phyloP scores from a whole-genome alignment of 1,140 invertebrate genomes.

The Neodiprion fabricii region DNA sequence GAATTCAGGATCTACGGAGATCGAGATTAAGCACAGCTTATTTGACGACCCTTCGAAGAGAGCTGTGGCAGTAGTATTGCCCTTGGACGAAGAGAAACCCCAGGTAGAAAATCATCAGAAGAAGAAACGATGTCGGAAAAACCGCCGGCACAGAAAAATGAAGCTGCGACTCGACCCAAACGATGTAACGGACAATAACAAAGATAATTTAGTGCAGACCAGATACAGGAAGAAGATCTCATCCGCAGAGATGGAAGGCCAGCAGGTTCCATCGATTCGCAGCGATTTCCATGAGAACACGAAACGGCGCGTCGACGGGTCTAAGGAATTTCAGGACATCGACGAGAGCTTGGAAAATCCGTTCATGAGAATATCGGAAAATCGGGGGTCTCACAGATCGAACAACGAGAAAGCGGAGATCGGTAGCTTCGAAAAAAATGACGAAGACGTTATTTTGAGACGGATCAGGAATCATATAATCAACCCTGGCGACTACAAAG shows the following conservation, averaged over 20 bases:
- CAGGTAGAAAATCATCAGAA: constrained; percentile 19
- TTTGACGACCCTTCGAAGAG: constrained; percentile 23
- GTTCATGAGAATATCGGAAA: constrained; percentile 20
- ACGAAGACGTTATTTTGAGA: background rate
- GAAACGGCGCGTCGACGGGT: background rate
- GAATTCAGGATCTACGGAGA: background rate
- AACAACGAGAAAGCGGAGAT: constrained; percentile 26
- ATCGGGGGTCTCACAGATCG: constrained; percentile 17
- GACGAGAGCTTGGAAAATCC: constrained; percentile 25
- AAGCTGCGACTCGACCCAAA: background rate
- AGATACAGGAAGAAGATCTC: no score
- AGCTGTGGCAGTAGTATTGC: constrained; percentile 27
- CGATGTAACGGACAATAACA: constrained; percentile 5
- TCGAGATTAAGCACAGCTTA: constrained; percentile 14
- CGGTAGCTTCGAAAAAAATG: constrained; percentile 17
- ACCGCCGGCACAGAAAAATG: background rate
- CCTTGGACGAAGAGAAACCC: constrained; percentile 19
- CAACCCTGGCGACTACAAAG: background rate
- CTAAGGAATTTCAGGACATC: constrained; percentile 14
- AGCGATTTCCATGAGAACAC: background rate
- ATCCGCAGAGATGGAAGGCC: no score
- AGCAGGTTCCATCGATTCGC: background rate
- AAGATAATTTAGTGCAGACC: no score
- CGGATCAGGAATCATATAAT: background rate
- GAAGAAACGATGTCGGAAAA: constrained; percentile 31